phyloP scores from a whole-genome alignment of 2,888 invertebrate species.

The Zonitis immaculata region DNA sequence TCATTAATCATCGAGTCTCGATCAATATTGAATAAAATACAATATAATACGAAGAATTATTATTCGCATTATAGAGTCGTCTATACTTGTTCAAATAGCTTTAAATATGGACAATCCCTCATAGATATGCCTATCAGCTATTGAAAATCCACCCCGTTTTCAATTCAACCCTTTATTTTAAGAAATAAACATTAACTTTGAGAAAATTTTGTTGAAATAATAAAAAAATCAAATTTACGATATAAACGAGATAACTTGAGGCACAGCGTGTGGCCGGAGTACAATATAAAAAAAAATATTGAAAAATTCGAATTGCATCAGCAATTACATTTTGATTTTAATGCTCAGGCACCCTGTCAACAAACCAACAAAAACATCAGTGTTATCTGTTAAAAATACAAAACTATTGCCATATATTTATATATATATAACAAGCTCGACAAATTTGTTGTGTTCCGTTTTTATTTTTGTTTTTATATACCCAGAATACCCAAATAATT shows the following conservation, averaged over 20 bases:
- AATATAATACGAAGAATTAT: conserved; percentile 17
- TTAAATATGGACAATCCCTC: not conserved
- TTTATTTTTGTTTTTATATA: not conserved
- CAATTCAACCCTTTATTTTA: not conserved
- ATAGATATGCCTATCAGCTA: not conserved
- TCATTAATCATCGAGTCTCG: conserved; percentile 27
- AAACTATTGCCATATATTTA: conserved; percentile 13
- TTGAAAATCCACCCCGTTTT: not conserved
- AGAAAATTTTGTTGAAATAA: not conserved
- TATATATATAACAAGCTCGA: not conserved
- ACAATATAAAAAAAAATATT: not conserved
- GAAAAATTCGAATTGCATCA: not conserved
- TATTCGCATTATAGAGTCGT: conserved; percentile 21
- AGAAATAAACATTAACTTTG: not conserved
- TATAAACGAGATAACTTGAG: too few relatives aligned
- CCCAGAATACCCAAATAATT: too few relatives aligned
- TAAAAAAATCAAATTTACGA: too few relatives aligned
- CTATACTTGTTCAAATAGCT: conserved; percentile 3
- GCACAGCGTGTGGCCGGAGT: not conserved
- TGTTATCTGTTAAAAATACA: conserved; percentile 29
- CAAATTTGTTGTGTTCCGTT: too few relatives aligned
- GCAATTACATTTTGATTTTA: conserved; percentile 11
- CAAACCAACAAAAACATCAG: conserved; percentile 25
- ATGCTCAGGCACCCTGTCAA: conserved; percentile 23
- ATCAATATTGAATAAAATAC: not conserved